Evolutionary conservation across 2,113 vertebrate species (phyloP).

Genomic region (Hoplias malabaricus): DNA sequence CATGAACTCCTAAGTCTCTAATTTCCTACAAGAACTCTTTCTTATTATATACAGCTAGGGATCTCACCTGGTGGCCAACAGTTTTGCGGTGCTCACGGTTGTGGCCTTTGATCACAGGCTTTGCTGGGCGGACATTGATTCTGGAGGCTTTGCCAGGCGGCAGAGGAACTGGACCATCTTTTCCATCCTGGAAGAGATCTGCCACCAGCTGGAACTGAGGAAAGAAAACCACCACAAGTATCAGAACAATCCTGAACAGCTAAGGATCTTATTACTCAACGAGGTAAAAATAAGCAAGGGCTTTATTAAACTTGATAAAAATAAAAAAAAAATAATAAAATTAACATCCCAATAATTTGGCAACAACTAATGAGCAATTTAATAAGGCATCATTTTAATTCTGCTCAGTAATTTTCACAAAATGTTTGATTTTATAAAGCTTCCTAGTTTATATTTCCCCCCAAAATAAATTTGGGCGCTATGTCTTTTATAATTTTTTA

Average conservation of each 20-base stretch:
- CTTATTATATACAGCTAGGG: background rate
- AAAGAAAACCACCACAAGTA: background rate
- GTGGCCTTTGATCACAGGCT: constrained; percentile 71
- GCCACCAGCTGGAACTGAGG: constrained; percentile 86
- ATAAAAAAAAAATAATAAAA: too few species aligned
- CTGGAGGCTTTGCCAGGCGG: constrained; percentile 56
- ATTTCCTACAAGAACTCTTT: background rate
- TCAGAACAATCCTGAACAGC: background rate
- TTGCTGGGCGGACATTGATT: constrained; percentile 80
- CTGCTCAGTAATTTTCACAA: too few species aligned
- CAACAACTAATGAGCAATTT: too few species aligned
- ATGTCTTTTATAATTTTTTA: too few species aligned
- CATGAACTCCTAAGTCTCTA: background rate
- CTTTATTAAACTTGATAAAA: too few species aligned
- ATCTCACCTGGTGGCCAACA: constrained; percentile 88
- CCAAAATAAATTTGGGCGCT: too few species aligned
- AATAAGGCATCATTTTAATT: too few species aligned
- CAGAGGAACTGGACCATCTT: constrained; percentile 45
- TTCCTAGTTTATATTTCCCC: too few species aligned
- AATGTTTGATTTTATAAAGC: too few species aligned
- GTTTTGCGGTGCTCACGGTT: constrained; percentile 93
- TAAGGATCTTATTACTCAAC: too few species aligned
- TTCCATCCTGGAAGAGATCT: constrained; percentile 85
- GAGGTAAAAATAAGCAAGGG: too few species aligned
- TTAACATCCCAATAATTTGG: too few species aligned